A percentile compares a stretch with the other conserved stretches of the same genome.
phyloP scores from a whole-genome alignment of 92 coral and sea anemone genomes.

The Phenganax stokvisi region DNA sequence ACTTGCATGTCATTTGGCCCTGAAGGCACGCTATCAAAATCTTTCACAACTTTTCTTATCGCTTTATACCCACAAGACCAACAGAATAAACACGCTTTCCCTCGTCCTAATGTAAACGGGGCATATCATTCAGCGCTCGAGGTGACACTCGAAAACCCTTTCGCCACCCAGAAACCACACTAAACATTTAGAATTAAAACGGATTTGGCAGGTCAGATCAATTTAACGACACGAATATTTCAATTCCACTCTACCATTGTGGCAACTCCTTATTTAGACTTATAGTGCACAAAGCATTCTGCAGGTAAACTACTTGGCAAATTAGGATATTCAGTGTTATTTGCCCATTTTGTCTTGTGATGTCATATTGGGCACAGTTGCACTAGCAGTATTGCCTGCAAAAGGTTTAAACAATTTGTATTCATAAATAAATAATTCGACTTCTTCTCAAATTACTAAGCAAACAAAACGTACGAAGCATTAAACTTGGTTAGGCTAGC shows the following conservation, averaged over 20 bases:
- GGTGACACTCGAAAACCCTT: background rate
- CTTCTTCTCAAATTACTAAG: slow-evolving; percentile 16
- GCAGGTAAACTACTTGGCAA: background rate
- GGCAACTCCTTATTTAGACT: background rate
- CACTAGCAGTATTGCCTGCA: background rate
- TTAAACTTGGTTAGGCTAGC: background rate
- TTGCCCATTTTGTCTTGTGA: background rate
- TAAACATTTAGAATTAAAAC: background rate
- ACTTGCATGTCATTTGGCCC: background rate
- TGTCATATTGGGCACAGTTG: background rate
- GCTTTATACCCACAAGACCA: background rate
- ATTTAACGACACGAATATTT: background rate
- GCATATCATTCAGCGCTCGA: background rate
- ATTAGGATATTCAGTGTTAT: background rate
- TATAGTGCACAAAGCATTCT: background rate
- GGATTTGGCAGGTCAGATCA: background rate
- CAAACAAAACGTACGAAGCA: slow-evolving; percentile 7
- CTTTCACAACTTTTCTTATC: background rate
- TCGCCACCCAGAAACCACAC: slow-evolving; percentile 7
- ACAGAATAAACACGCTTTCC: background rate
- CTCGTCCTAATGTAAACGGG: background rate
- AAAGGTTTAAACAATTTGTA: background rate
- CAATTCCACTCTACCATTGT: background rate
- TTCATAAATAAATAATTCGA: background rate
- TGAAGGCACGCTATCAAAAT: background rate